Conservation (phyloP, 2,888 invertebrate species). For the Ashinkailepas kermadecensis region DNA sequence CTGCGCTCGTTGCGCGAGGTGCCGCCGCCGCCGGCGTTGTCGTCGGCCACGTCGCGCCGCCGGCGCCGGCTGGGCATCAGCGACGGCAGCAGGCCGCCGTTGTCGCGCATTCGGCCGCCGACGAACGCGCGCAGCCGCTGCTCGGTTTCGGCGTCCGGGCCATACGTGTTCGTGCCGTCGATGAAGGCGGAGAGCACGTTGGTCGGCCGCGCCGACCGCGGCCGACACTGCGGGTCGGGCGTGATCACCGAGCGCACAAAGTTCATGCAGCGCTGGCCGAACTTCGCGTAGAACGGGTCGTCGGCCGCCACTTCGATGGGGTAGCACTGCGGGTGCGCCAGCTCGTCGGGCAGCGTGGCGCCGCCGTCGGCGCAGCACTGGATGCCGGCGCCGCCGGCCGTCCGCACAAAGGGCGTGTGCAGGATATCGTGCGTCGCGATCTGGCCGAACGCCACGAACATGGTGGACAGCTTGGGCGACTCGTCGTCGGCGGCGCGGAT, state of each 20-base stretch:
- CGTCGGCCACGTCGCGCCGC: background rate
- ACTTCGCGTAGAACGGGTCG: constrained; percentile 30
- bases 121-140: constrained; percentile 56
- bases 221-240: constrained; percentile 53
- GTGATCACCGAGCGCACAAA: constrained; percentile 63
- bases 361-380: constrained; percentile 26
- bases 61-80: background rate
- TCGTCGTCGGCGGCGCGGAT: constrained; percentile 27
- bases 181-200: constrained; percentile 59
- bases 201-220: constrained; percentile 63
- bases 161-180: constrained; percentile 73
- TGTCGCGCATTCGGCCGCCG: constrained; percentile 49
- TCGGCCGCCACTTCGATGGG: constrained; percentile 30
- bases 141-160: constrained; percentile 59
- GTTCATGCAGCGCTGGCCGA: constrained; percentile 54
- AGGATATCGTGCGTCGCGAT: constrained; percentile 33
- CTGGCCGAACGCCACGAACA: constrained; percentile 32
- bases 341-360: background rate
- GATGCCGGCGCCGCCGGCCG: constrained; percentile 29
- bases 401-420: constrained; percentile 30
- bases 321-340: constrained; percentile 30
- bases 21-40: background rate
- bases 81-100: constrained; percentile 27
- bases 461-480: constrained; percentile 27
- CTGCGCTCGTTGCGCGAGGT: too few species aligned